phyloP scores from a whole-genome alignment of 2,113 vertebrate species.

The Oryctolagus cuniculus region mOryCun1.1 NC_091447.1:34338001-34338500 shows the following conservation, averaged over 20 bases:
- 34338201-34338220: background rate
- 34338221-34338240: slow-evolving; percentile 12
- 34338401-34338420: background rate
- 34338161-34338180: background rate
- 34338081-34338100: background rate
- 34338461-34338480: background rate
- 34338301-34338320: background rate
- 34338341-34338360: slow-evolving; percentile 32
- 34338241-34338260: background rate
- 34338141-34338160: background rate
- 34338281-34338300: background rate
- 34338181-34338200: background rate
- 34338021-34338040: background rate
- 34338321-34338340: background rate
- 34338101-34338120: slow-evolving; percentile 19
- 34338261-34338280: background rate
- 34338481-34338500: background rate
- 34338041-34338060: background rate
- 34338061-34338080: slow-evolving; percentile 18
- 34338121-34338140: background rate
- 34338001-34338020: background rate
- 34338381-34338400: background rate
- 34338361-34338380: background rate
- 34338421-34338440: background rate
- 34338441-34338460: background rate